A percentile compares a stretch with the other conserved stretches of the same genome.
Conservation (phyloP, 2,888 invertebrate genomes). For the Lasioglossum zephyrum region DNA sequence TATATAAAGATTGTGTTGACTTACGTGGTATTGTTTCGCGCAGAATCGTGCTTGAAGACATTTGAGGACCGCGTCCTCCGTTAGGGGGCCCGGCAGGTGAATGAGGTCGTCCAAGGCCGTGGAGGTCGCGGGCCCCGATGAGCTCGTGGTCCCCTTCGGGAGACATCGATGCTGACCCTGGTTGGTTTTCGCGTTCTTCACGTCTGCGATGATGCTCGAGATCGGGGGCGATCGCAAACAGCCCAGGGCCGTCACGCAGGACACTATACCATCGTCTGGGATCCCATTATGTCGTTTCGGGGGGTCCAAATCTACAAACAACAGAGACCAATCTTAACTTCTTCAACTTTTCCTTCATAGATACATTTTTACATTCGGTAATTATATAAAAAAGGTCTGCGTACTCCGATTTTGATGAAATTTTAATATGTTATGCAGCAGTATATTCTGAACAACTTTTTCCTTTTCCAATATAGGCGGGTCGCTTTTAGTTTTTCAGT, state of each 20-base stretch:
- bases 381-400: too few relatives aligned
- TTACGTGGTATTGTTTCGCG: constrained; percentile 94
- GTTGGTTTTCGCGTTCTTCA: constrained; percentile 79
- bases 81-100: constrained; percentile 95
- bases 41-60: constrained; percentile 96
- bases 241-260: constrained; percentile 82
- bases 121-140: constrained; percentile 75
- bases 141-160: constrained; percentile 71
- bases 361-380: too few relatives aligned
- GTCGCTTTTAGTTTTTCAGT: too few relatives aligned
- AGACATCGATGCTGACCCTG: constrained; percentile 76
- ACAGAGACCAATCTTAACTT: background rate
- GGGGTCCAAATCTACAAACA: constrained; percentile 76
- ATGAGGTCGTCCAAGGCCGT: constrained; percentile 94
- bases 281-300: constrained; percentile 78
- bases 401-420: too few relatives aligned
- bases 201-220: constrained; percentile 81
- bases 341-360: background rate
- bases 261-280: constrained; percentile 81
- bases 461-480: too few relatives aligned
- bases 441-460: too few relatives aligned
- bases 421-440: too few relatives aligned
- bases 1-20: constrained; percentile 77
- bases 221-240: constrained; percentile 80
- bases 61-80: constrained; percentile 96